Base-by-base conservation (phyloP, 2,888 invertebrate species). In the Dicyrtoma fusca region DNA sequence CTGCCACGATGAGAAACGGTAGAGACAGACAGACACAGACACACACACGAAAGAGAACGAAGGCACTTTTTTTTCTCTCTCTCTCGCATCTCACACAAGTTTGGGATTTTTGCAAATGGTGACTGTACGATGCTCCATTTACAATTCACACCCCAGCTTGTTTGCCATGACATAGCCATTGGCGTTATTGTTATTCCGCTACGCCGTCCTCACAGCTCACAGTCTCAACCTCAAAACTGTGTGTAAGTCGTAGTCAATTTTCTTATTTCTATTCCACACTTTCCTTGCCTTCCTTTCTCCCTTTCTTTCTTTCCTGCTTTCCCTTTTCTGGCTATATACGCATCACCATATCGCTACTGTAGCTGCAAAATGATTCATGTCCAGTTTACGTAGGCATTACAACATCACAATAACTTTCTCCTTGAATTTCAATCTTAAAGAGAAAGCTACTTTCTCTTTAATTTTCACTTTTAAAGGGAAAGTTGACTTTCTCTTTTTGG, bases 151-250 rank as follows among this genome's bases (percentile, higher is more conserved):
- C 42, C 42, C 17, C 8, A 42, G 45, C 62, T 17, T 44, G 62
- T 63, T 63, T 44, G 42, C 45, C 64, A 64, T 17, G 64, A 64
- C 64, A 64, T 49, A 64, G 61, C 23, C 64, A 64, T 64, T 64
- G 64, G 25, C 64, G 49, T 49, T 49, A 64, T 64, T 64, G 47
- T 64, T 64, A 64, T 64, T 64, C 61, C n/a, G 14, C n/a, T 3
- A 42, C 42, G 11, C 42, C 2, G 61, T 14, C 23, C 61, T 61
- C 19, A 34, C 8, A 34, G 34, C n/a, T 61, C 61, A 17, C 6
- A 25, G 34, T 34, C 34, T 34, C 8, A 3, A 34, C 3, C 34
- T 3, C 34, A 34, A 34, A n/a, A 34, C 34, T 34, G 34, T 34
- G 34, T 34, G 34, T 5, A 8, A 34, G 34, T 6, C 11, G 49